Base-by-base conservation (phyloP, 1,140 invertebrate genomes). In the Pseudomyrmex gracilis region DNA sequence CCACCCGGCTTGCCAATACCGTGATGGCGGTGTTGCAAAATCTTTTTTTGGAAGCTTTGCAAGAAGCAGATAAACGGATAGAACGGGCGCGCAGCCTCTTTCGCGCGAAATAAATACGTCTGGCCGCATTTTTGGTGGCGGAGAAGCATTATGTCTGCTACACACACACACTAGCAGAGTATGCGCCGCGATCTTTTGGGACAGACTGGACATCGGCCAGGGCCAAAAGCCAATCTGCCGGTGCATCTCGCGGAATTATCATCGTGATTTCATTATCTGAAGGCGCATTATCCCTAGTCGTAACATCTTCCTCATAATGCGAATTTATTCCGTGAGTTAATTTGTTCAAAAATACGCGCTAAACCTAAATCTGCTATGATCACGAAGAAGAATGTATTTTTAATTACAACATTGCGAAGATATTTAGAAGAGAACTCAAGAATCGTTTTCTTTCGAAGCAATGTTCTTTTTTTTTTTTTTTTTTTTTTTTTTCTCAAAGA, bases 71-170 rank as follows among this genome's bases (percentile, higher is more conserved):
- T 89, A 87, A 88, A 86, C 74, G 85, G 73, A 90, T 83, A 87
- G 83, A 66, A 66, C 82, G 20, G 73, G 13, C 7, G 13, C 7
- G 20, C 64, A 63, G 67, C 64, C 88, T 88, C 73, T 73, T 85
- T 89, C 89, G 76, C 73, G 84, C 82, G 82, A 91, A 91, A 91
- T 92, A 91, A 91, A 92, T 92, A 91, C 87, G 91, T 92, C 91
- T 92, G 84, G 90, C 82, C 76, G 89, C 73, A 83, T 90, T 90
- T 90, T 90, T 90, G 87, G 89, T 84, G n/a, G n/a, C 76, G 10
- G 43, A 80, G 78, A 68, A 74, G 83, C 61, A 90, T 92, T 89
- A 92, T 90, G 88, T 91, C 88, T 87, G 83, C 77, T 58, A 45
- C n/a, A n/a, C n/a, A n/a, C n/a, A n/a, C n/a, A n/a, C n/a, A n/a